Base-by-base conservation (phyloP, 2,888 invertebrate genomes). In the Ptychoptera albimana region DNA sequence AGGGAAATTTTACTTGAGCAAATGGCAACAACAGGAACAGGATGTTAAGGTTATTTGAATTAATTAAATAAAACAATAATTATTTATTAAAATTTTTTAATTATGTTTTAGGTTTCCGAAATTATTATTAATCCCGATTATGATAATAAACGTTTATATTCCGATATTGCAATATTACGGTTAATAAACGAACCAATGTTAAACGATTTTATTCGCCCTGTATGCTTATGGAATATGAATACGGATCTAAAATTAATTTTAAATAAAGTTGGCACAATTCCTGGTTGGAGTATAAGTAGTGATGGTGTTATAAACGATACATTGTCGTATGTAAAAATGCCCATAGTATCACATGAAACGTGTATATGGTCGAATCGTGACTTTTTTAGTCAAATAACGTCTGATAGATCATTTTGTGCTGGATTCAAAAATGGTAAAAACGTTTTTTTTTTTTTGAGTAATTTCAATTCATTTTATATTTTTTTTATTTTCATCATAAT, bases 281-380 rank as follows among this genome's bases (percentile, higher is more conserved):
- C 40, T 11, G 66, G 66, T 2, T 67, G 65, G 66, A 65, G 67
- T 2, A 57, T 61, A 11, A 57, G 61, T 29, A 55, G 60, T 35
- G 52, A 52, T 0, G 40, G 40, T 10, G 32, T 32, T 8, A 30
- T 14, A 30, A 30, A 32, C 14, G 40, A 40, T 31, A 31, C 30
- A 31, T 51, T 66, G 14, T 46, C 45, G 15, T 55, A 58, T 49
- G 57, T 56, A 0, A 51, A 48, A 0, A 56, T 64, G 48, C 63
- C 64, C 0, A 57, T 59, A 39, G 50, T 61, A 13, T 53, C 59
- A 6, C 57, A 60, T n/a, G 45, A 53, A 1, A 53, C 50, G 0
- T 66, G 66, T 42, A 51, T 61, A 13, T 34, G 44, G n/a, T 48
- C 49, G n/a, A 49, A 50, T 46, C 45, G 45, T 15, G 42, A 44